Conservation (phyloP, 2,888 invertebrate genomes). For the Tigriopus californicus region DNA sequence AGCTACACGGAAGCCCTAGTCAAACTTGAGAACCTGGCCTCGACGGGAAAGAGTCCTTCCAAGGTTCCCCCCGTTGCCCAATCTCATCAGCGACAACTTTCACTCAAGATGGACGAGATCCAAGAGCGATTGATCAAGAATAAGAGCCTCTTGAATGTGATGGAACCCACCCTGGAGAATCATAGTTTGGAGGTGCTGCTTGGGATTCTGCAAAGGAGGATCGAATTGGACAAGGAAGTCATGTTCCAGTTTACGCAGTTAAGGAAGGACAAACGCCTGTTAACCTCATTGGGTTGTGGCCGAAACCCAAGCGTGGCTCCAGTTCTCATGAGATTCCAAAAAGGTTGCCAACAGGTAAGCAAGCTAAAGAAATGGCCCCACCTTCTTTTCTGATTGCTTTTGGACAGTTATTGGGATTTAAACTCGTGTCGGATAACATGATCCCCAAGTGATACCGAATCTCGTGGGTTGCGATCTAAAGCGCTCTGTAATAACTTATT, state of each 20-base stretch:
- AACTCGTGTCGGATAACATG: no score
- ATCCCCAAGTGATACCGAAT: no score
- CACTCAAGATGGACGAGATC: conserved; percentile 62
- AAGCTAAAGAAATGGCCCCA: no score
- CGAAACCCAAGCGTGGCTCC: conserved; percentile 39
- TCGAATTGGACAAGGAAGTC: conserved; percentile 78
- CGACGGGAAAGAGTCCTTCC: conserved; percentile 22
- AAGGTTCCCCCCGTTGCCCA: conserved; percentile 51
- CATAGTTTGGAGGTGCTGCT: conserved; percentile 58
- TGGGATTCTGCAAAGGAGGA: conserved; percentile 46
- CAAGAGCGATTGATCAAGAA: conserved; percentile 79
- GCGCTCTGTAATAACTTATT: no score
- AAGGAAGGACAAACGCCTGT: conserved; percentile 33
- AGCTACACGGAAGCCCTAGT: conserved; percentile 70
- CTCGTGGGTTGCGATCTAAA: no score
- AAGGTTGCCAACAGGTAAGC: conserved; percentile 35
- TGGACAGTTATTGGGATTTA: no score
- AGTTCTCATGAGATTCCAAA: conserved; percentile 32
- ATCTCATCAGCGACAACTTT: conserved; percentile 70
- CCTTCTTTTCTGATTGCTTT: no score
- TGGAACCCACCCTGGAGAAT: conserved; percentile 54
- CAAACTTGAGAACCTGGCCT: conserved; percentile 44
- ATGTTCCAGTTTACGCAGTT: conserved; percentile 44
- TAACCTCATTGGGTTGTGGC: conserved; percentile 32
- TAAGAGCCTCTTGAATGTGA: conserved; percentile 54